Conservation (phyloP, 2,113 vertebrate genomes). For the Melanostigma gelatinosum region DNA sequence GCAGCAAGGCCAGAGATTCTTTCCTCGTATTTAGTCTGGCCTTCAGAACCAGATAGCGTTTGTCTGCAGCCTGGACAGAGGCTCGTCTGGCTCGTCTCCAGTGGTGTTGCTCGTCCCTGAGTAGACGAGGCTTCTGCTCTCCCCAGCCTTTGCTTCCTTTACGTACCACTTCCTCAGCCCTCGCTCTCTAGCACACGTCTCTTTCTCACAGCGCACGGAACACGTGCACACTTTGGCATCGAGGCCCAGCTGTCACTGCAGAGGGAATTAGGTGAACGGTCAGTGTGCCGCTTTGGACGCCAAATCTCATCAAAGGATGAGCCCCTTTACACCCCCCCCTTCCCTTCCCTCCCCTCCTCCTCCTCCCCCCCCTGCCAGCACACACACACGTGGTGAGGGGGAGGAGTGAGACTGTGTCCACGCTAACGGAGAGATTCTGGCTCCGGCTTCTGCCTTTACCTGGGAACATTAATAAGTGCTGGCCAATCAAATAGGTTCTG, state of each 20-base stretch:
- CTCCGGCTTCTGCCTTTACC: background rate
- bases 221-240: constrained; percentile 1
- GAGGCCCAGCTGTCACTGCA: constrained; percentile 56
- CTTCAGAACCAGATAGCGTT: no score
- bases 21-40: constrained; percentile 17
- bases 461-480: no score
- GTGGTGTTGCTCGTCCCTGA: background rate
- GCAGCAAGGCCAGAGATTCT: constrained; percentile 4
- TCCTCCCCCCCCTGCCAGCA: background rate
- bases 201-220: background rate
- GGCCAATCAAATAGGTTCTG: background rate
- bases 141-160: background rate
- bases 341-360: no score
- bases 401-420: no score
- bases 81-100: background rate
- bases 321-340: constrained; percentile 11
- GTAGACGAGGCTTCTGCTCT: background rate
- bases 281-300: constrained; percentile 65
- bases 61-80: background rate
- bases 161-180: constrained; percentile 37
- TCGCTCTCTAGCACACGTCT: background rate
- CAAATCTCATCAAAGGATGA: constrained; percentile 78
- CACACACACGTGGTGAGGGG: background rate
- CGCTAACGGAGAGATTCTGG: no score
- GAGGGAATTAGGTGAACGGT: constrained; percentile 71